These are phyloP conservation scores for Myotis vivesi DNA, from an alignment of 2,797 vertebrate species.

Conservation along the genomic window DNA sequence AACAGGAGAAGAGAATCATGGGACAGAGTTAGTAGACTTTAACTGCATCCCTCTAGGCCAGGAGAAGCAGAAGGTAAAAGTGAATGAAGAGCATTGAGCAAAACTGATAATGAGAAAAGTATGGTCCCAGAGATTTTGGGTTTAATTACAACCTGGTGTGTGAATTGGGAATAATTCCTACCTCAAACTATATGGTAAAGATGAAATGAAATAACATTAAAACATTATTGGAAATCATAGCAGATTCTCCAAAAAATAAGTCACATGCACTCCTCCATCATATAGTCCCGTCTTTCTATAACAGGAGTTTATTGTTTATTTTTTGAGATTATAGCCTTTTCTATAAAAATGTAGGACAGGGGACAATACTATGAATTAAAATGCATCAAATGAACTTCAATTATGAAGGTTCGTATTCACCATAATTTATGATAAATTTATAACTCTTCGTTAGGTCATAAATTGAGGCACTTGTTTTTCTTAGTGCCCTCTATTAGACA, in stretches of 20 bases:
- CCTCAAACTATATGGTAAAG: not conserved
- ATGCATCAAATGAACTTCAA: constrained; percentile 20
- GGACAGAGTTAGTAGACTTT: not conserved
- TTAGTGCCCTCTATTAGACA: not conserved
- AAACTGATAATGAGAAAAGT: not conserved
- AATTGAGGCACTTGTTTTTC: constrained; percentile 40
- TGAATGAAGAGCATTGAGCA: not conserved
- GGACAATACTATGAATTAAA: not conserved
- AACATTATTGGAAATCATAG: not conserved
- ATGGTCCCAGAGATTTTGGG: not conserved
- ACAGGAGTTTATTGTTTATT: not conserved
- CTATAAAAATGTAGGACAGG: not conserved
- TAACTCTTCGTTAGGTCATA: not conserved
- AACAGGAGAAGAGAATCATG: not conserved
- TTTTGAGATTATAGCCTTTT: not conserved
- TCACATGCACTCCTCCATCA: not conserved
- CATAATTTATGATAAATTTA: not conserved
- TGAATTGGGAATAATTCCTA: not conserved
- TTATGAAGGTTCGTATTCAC: not conserved
- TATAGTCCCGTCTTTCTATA: not conserved
- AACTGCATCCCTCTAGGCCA: not conserved
- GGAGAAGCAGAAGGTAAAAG: not conserved
- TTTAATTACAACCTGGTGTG: not conserved
- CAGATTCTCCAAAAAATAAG: not conserved
- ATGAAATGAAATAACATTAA: not conserved